phyloP scores from a whole-genome alignment of 2,113 vertebrate species.

The Calyptommatus sinebrachiatus region DNA sequence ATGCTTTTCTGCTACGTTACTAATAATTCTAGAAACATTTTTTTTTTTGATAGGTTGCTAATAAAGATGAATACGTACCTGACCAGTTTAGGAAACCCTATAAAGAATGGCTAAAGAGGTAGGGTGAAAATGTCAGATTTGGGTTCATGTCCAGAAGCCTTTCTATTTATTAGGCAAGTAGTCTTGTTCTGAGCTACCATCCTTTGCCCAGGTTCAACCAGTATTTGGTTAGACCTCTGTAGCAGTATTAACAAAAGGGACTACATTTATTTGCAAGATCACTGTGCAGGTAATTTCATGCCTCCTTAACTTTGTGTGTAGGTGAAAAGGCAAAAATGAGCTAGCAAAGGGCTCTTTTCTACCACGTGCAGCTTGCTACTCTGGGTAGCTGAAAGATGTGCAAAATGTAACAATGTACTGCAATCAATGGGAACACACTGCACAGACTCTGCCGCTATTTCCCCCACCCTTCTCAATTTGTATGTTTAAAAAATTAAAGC shows the following conservation, averaged over 20 bases:
- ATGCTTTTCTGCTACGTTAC: neutral
- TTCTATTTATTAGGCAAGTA: no score
- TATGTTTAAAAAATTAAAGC: conserved; percentile 34
- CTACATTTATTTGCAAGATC: conserved; percentile 17
- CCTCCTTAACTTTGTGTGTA: neutral
- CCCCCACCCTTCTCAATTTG: neutral
- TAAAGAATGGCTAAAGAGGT: neutral
- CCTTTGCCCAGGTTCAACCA: neutral
- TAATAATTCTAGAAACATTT: no score
- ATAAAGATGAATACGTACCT: neutral
- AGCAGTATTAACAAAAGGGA: conserved; percentile 27
- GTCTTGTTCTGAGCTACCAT: neutral
- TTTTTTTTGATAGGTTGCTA: neutral
- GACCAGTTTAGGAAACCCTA: no score
- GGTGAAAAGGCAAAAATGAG: neutral
- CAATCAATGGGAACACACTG: neutral
- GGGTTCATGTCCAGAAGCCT: neutral
- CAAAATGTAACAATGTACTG: conserved; percentile 33
- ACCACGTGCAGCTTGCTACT: neutral
- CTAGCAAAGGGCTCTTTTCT: neutral
- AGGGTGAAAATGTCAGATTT: neutral
- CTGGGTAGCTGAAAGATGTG: neutral
- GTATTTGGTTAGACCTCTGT: neutral
- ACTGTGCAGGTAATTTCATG: conserved; percentile 10
- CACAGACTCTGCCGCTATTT: neutral